Conservation (phyloP, 92 coral and sea anemone species). For the Siderastrea siderea region DNA sequence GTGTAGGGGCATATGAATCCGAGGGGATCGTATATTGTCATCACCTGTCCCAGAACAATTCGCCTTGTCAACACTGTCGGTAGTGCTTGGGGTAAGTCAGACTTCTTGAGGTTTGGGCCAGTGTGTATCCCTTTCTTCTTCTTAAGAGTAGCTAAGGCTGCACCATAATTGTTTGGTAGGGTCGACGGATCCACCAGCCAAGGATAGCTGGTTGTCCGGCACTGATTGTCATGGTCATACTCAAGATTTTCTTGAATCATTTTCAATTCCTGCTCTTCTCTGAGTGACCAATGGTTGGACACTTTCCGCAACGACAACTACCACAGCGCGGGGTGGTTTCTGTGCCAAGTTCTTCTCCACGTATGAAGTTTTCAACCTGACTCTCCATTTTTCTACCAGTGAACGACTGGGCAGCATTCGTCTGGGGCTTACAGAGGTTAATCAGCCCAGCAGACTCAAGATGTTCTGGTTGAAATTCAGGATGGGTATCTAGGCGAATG, state of each 20-base stretch:
- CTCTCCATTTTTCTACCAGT: constrained; percentile 16
- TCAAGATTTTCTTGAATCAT: too few species aligned
- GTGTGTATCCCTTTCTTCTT: constrained; percentile 53
- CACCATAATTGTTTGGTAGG: constrained; percentile 72
- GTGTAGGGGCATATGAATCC: constrained; percentile 77
- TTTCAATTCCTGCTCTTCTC: constrained; percentile 77
- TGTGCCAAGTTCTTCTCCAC: constrained; percentile 74
- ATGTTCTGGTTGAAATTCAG: constrained; percentile 53
- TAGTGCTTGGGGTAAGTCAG: constrained; percentile 47
- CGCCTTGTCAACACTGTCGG: constrained; percentile 68
- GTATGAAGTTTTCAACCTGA: constrained; percentile 53
- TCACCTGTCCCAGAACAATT: constrained; percentile 74
- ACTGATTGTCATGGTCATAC: constrained; percentile 67
- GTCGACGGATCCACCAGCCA: constrained; percentile 69
- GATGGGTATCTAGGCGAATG: constrained; percentile 46
- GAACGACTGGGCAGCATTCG: constrained; percentile 19
- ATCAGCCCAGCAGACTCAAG: constrained; percentile 9
- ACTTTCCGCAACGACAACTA: constrained; percentile 76
- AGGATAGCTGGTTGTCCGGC: constrained; percentile 83
- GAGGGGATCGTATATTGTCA: constrained; percentile 78
- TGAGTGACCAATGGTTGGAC: constrained; percentile 79
- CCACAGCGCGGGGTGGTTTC: constrained; percentile 75
- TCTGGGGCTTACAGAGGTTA: neutral
- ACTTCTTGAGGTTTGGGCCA: constrained; percentile 47
- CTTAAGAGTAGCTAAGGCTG: constrained; percentile 65